Base-by-base conservation (phyloP, 2,888 invertebrate species). In the Beris morrisii region DNA sequence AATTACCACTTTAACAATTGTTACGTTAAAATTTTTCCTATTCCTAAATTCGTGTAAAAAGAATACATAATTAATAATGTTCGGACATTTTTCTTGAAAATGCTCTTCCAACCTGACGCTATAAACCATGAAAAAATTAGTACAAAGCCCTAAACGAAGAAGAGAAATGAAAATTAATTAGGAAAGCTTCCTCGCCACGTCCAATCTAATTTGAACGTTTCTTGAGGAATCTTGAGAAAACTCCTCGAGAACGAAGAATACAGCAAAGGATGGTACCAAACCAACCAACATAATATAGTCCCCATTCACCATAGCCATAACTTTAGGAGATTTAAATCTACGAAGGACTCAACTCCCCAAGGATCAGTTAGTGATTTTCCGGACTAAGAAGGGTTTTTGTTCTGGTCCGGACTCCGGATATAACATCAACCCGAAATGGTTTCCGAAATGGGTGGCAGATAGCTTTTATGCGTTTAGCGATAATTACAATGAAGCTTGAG, bases 401-500 rank as follows among this genome's bases (percentile, higher is more conserved):
- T 13, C 15, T 61, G 50, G 50, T 52, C 31, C n/a, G 15, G 38
- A 15, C 38, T 15, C 31, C n/a, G 6, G n/a, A 56, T n/a, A 43
- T 15, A 43, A 11, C 38, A 56, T 9, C 9, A 11, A 31, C 4
- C 54, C 22, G 50, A 38, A 61, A 61, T 61, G 61, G 50, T 61
- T 52, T 52, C 22, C 38, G 61, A 61, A 64, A 64, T 64, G 64
- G 53, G 9, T 44, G 64, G 54, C 64, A 54, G 31, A 54, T 64
- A 69, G 65, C 69, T 69, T 67, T 67, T 65, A 69, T 67, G 69
- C 55, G 48, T 66, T 59, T 50, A 65, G 48, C 65, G 69, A 69
- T 69, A 69, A 69, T 69, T 69, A 69, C 66, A 67, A 69, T 67
- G 67, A 58, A 61, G 58, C 67, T 67, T 67, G 65, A 69, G 67